A percentile compares a stretch with the other conserved stretches of the same genome.
Conservation (phyloP, 2,113 vertebrate genomes). For the Riparia riparia region DNA sequence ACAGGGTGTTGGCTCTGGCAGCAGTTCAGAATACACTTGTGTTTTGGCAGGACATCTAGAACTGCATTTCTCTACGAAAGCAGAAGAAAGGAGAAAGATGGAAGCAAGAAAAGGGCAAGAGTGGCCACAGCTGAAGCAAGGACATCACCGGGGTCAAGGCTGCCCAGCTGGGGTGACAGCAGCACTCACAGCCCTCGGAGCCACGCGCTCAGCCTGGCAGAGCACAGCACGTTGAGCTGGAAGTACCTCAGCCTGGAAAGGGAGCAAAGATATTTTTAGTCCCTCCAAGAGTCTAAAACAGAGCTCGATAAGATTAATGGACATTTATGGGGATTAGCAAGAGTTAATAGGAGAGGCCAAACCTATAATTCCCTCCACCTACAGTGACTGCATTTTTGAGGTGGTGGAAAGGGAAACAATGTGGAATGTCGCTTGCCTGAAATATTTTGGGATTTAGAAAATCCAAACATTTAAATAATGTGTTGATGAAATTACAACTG, state of each 20-base stretch:
- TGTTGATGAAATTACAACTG: background rate
- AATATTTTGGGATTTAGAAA: background rate
- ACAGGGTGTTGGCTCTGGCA: background rate
- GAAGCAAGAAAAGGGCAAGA: background rate
- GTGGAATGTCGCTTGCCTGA: background rate
- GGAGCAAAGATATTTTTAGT: background rate
- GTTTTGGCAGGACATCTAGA: background rate
- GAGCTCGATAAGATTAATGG: background rate
- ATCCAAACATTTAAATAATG: background rate
- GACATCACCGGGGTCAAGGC: background rate
- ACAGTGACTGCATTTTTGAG: background rate
- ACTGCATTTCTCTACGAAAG: accelerated
- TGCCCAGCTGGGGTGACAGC: background rate
- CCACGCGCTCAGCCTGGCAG: background rate
- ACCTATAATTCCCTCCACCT: background rate
- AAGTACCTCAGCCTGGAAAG: background rate
- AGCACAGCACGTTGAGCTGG: background rate
- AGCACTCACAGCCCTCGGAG: accelerated
- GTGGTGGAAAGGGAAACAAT: background rate
- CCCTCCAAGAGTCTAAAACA: background rate
- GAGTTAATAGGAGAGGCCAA: background rate
- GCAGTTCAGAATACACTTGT: background rate
- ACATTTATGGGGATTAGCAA: background rate
- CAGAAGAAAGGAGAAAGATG: background rate
- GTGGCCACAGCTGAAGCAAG: background rate